phyloP scores from a whole-genome alignment of 1,140 invertebrate species.

The Aphelenchoides avenae region DNA sequence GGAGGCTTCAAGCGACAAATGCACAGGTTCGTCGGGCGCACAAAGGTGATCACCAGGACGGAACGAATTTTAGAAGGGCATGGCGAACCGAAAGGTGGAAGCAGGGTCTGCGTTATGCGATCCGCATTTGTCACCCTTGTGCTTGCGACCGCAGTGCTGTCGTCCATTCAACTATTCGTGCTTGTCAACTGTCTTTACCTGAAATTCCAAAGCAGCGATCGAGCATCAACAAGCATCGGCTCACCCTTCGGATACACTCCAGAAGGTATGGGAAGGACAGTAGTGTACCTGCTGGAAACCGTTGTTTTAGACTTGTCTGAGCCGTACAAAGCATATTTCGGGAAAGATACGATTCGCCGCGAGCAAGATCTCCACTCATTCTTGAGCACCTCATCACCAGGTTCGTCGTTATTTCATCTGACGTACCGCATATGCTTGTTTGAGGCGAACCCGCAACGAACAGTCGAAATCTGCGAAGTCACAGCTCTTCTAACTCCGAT shows the following conservation, averaged over 20 bases:
- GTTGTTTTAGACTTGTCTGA: conserved; percentile 5
- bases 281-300: too few species aligned
- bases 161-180: conserved; percentile 11
- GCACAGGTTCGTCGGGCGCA: not conserved
- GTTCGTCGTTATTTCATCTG: not conserved
- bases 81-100: not conserved
- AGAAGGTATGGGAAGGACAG: too few species aligned
- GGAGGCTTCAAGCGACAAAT: not conserved
- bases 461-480: too few species aligned
- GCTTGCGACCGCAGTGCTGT: conserved; percentile 7
- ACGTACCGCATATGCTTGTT: too few species aligned
- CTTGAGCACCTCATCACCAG: not conserved
- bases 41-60: not conserved
- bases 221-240: not conserved
- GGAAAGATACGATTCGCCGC: conserved; percentile 7
- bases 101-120: conserved; percentile 12
- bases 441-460: too few species aligned
- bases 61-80: conserved; percentile 1
- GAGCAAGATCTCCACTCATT: conserved; percentile 8
- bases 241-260: not conserved
- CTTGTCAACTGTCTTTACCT: conserved; percentile 13
- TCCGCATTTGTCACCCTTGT: conserved; percentile 18
- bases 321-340: conserved; percentile 8
- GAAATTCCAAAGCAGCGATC: not conserved
- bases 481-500: too few species aligned